Evolutionary conservation across 2,888 invertebrate species (phyloP).

Genomic region (Drosophila pseudotalamancana): DNA sequence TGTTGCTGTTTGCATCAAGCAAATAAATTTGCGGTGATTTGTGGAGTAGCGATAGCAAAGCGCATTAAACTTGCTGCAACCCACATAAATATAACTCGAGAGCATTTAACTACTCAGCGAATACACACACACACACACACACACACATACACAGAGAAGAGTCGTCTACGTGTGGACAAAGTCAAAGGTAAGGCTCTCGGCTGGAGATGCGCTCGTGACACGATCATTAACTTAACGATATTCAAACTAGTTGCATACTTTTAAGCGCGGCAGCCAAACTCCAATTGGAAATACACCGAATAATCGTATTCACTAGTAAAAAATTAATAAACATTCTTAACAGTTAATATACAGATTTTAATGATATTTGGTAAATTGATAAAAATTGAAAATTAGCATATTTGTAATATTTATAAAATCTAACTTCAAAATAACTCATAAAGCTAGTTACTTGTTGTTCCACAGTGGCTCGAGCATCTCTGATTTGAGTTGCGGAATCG

Average conservation of each 20-base stretch:
- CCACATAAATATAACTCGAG: constrained; percentile 48
- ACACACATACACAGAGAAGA: background rate
- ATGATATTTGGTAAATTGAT: no score
- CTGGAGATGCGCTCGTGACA: constrained; percentile 10
- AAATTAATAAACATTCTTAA: no score
- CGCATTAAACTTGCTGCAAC: constrained; percentile 57
- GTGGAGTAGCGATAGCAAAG: constrained; percentile 53
- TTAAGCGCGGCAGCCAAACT: background rate
- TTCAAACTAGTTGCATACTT: background rate
- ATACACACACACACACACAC: constrained; percentile 16
- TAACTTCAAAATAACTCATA: no score
- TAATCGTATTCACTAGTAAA: no score
- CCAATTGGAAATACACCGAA: background rate
- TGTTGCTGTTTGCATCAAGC: constrained; percentile 32
- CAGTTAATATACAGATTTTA: no score
- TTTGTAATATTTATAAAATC: no score
- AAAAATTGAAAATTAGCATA: no score
- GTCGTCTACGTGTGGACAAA: constrained; percentile 17
- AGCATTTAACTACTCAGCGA: constrained; percentile 61
- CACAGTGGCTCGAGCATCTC: background rate
- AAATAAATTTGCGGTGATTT: constrained; percentile 72
- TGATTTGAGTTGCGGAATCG: background rate
- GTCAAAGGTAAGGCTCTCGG: constrained; percentile 1
- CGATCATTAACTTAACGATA: background rate
- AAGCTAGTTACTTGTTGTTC: no score